Evolutionary conservation across 2,888 invertebrate species (phyloP), one percentile per base, ranked within the genome.

Genomic region (Cheilosia urbana): DNA sequence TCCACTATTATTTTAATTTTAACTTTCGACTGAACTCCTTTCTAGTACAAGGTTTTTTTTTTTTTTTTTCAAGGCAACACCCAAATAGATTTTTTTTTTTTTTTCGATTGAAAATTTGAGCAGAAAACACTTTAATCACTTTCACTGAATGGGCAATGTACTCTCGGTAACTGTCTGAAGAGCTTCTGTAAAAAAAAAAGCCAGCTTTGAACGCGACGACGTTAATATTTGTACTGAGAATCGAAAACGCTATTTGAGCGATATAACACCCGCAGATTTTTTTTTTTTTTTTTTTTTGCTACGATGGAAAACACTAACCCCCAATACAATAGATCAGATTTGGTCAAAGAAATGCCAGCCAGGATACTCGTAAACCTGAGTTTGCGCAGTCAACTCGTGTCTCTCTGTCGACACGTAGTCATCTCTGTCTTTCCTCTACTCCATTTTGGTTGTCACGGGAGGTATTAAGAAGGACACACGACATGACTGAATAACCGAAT

Each of bases 151-250:
- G 21, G 9, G 47, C 9, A 24, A 45, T 42, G n/a, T 27, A 24
- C 34, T 55, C 21, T n/a, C 51, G 40, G 37, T 42, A 30, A 30
- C 30, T 30, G 30, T 30, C 30, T 30, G 30, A 27, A 6, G 27
- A 27, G 27, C 27, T 27, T 27, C 9, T 21, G 37, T 27, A 30
- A 42, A 63, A 49, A 49, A 49, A 49, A 27, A 37, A 17, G 15
- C 40, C n/a, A 55, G 47, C 57, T 63, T 55, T 47, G 62, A 55
- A 53, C 78, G 71, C 69, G 78, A 57, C 78, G 62, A 63, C 69
- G 47, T 55, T 69, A 73, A 78, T 68, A 73, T 78, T 68, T 55
- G 57, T 24, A 57, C 83, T 73, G 73, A 78, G 62, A 27, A 51
- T 51, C 40, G 53, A 55, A 63, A 62, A 30, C 49, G 42, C 58